Percentiles rank a stretch among this genome's conserved stretches.
Conservation (phyloP, 2,113 vertebrate species). For the Dicerorhinus sumatrensis region DNA sequence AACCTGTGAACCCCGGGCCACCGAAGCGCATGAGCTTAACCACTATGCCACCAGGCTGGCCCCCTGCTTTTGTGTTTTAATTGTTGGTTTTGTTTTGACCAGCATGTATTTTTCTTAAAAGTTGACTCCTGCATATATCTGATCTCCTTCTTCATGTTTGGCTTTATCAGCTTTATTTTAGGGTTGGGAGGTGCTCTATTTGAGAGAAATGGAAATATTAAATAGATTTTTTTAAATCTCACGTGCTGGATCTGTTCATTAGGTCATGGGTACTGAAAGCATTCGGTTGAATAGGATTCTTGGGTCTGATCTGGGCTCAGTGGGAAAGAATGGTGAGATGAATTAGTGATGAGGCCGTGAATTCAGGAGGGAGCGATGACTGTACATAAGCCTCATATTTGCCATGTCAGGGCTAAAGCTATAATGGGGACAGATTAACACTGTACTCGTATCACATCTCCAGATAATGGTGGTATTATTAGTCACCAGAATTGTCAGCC, state of each 20-base stretch:
- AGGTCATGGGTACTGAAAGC: not conserved
- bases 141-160: conserved; percentile 7
- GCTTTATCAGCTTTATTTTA: not conserved
- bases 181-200: not conserved
- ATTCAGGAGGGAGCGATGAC: not conserved
- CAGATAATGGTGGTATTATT: conserved; percentile 30
- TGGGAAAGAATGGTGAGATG: not conserved
- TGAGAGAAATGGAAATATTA: conserved; percentile 21
- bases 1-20: too few species aligned
- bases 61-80: conserved; percentile 1
- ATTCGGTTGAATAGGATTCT: not conserved
- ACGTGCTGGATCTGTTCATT: not conserved
- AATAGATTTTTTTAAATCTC: not conserved
- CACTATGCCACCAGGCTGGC: too few species aligned
- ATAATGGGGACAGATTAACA: not conserved
- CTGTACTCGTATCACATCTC: not conserved
- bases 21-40: too few species aligned
- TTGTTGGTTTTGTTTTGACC: not conserved
- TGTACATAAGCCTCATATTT: not conserved
- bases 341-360: not conserved
- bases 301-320: not conserved
- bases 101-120: not conserved
- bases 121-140: not conserved
- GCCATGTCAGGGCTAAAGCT: not conserved
- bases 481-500: not conserved